Evolutionary conservation across 1,140 invertebrate species (phyloP).

Genomic region (Drosophila parabipectinata): DNA sequence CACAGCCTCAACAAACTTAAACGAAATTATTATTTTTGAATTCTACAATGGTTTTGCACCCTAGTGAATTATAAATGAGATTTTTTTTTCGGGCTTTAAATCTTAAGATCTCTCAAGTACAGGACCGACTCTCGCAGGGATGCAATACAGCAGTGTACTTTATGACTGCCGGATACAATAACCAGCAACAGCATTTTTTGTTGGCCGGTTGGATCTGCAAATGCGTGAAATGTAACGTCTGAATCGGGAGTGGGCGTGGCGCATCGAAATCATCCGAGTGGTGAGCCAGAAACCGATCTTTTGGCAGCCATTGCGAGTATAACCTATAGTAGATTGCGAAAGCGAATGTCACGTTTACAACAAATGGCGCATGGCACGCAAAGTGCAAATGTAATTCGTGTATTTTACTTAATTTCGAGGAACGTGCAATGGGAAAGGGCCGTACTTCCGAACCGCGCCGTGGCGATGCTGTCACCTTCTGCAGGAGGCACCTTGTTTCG

Average conservation of each 20-base stretch:
- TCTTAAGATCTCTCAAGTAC: background rate
- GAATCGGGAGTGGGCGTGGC: background rate
- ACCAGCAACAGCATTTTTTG: slow-evolving; percentile 6
- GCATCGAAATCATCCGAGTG: slow-evolving; percentile 11
- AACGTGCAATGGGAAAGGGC: slow-evolving; percentile 53
- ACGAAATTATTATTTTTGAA: no score
- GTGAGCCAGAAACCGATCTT: slow-evolving; percentile 7
- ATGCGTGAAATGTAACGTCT: slow-evolving; percentile 61
- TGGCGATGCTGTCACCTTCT: background rate
- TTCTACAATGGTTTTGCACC: no score
- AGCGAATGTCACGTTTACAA: slow-evolving; percentile 78
- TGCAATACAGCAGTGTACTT: background rate
- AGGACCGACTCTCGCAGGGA: background rate
- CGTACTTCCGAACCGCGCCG: no score
- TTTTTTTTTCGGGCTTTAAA: no score
- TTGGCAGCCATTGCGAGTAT: background rate
- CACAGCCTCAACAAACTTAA: no score
- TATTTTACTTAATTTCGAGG: slow-evolving; percentile 81
- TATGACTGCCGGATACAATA: background rate
- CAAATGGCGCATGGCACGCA: slow-evolving; percentile 80
- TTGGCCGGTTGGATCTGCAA: slow-evolving; percentile 16
- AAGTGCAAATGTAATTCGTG: slow-evolving; percentile 82
- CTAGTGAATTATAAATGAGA: no score
- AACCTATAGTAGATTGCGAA: slow-evolving; percentile 19
- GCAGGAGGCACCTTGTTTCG: slow-evolving; percentile 13